These are phyloP conservation scores for Elaphurus davidianus DNA, from an alignment of 2,113 vertebrate genomes.

Conservation along the genomic window DNA sequence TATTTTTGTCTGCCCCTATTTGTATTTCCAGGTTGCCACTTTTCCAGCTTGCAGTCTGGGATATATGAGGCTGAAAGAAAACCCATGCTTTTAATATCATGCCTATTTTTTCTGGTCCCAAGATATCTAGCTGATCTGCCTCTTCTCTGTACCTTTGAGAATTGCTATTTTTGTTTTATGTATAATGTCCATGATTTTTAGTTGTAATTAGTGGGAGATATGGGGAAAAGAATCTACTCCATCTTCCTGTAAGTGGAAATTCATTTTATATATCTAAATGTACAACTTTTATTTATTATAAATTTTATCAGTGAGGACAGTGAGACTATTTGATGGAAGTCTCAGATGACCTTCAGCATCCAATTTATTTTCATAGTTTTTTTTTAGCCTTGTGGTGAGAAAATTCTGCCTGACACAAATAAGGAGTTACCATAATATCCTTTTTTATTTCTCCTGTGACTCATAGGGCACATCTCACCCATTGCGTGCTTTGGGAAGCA, in stretches of 20 bases:
- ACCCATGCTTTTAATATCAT: background rate
- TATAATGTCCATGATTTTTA: background rate
- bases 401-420: background rate
- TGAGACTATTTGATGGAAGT: background rate
- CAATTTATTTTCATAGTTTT: background rate
- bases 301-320: background rate
- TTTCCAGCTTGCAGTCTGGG: background rate
- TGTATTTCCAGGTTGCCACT: background rate
- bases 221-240: background rate
- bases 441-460: background rate
- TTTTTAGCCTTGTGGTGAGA: background rate
- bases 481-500: background rate
- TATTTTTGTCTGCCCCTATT: conserved; percentile 3
- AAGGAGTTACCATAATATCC: background rate
- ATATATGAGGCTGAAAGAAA: background rate
- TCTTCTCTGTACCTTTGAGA: background rate
- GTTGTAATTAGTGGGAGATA: background rate
- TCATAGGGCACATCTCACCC: background rate
- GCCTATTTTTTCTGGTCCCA: background rate
- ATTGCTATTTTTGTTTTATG: background rate
- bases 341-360: background rate
- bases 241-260: background rate
- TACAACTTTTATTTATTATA: background rate
- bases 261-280: background rate
- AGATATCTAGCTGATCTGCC: background rate